Conservation (phyloP, 2,888 invertebrate genomes). For the Rhamnusium bicolor region DNA sequence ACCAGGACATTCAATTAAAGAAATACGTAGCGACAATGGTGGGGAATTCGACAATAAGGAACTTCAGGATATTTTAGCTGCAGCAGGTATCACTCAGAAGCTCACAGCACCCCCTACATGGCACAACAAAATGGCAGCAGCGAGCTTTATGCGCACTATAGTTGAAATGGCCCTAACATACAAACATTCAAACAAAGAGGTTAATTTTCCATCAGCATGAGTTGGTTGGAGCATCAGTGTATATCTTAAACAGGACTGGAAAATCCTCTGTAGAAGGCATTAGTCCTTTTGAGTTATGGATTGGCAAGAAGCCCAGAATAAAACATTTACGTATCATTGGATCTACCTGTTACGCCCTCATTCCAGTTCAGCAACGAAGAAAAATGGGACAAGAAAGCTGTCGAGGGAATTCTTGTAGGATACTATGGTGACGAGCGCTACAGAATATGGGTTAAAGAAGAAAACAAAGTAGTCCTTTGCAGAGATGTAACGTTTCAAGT, state of each 20-base stretch:
- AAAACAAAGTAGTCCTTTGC: not conserved
- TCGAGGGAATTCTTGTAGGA: not conserved
- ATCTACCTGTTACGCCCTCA: no score
- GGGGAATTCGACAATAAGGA: slow-evolving; percentile 58
- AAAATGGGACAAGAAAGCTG: not conserved
- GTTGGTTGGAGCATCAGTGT: no score
- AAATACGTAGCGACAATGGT: slow-evolving; percentile 54
- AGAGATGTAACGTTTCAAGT: not conserved
- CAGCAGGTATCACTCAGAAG: slow-evolving; percentile 39
- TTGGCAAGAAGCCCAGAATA: no score
- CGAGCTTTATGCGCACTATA: not conserved
- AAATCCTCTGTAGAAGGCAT: no score
- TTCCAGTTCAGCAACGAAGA: no score
- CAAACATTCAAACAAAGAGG: not conserved
- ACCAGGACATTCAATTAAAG: not conserved
- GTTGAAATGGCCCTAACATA: not conserved
- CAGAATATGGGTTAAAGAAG: not conserved
- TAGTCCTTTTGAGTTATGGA: no score
- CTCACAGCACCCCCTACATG: not conserved
- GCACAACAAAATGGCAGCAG: not conserved
- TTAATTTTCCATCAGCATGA: not conserved
- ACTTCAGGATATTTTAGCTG: slow-evolving; percentile 50
- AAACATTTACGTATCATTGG: no score
- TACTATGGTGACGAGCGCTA: not conserved
- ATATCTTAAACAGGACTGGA: no score